A percentile compares a stretch with the other conserved stretches of the same genome.
phyloP scores from a whole-genome alignment of 2,113 vertebrate species.

The Poecilia latipinna region DNA sequence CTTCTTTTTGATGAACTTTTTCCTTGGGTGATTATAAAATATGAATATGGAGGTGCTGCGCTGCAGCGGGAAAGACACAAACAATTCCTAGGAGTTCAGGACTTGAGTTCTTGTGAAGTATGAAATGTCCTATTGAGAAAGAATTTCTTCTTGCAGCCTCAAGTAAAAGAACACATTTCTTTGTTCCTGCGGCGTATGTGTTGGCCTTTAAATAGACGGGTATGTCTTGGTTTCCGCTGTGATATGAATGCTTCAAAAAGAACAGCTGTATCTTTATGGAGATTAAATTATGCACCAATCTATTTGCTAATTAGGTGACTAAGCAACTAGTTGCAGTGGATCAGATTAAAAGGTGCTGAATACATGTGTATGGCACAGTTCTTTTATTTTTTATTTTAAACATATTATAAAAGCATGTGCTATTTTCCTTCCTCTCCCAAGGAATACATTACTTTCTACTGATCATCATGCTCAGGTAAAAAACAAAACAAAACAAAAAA shows the following conservation, averaged over 20 bases:
- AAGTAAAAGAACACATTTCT: neutral
- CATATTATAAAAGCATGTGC: neutral
- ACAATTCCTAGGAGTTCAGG: neutral
- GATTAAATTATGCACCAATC: no score
- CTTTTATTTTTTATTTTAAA: neutral
- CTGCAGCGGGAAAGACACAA: no score
- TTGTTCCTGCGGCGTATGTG: neutral
- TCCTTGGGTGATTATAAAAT: neutral
- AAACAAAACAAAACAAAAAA: no score
- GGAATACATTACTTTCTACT: neutral
- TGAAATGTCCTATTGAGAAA: neutral
- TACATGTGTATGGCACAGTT: neutral
- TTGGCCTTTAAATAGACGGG: no score
- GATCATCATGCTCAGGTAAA: no score
- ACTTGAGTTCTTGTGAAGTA: neutral
- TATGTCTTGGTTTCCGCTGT: no score
- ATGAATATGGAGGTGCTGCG: neutral
- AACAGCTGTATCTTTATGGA: no score
- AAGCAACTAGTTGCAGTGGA: no score
- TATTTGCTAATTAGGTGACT: no score
- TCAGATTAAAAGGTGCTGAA: neutral
- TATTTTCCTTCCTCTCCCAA: neutral
- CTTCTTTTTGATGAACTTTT: neutral
- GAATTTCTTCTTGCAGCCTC: no score
- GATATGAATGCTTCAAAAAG: no score